phyloP scores from a whole-genome alignment of 2,888 invertebrate genomes.

The Microctonus brassicae region DNA sequence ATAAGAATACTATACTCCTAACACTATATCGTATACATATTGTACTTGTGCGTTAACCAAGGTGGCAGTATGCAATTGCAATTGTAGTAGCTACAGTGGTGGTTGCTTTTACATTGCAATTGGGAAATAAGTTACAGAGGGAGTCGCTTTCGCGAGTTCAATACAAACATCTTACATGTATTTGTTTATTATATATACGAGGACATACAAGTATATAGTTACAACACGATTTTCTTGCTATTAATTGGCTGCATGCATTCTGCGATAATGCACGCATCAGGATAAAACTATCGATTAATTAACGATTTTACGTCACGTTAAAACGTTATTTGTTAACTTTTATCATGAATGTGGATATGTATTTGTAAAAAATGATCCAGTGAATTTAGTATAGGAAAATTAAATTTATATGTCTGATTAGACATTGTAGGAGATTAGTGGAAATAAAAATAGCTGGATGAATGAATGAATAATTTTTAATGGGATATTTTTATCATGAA shows the following conservation, averaged over 20 bases:
- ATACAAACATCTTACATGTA: neutral
- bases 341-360: neutral
- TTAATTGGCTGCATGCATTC: constrained; percentile 33
- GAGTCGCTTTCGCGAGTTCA: constrained; percentile 21
- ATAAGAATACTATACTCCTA: neutral
- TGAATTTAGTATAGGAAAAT: too few species aligned
- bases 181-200: constrained; percentile 17
- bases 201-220: neutral
- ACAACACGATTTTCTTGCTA: constrained; percentile 29
- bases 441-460: too few species aligned
- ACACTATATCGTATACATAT: constrained; percentile 12
- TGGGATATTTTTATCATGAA: too few species aligned
- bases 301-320: constrained; percentile 9
- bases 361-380: neutral
- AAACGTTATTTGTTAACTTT: constrained; percentile 1
- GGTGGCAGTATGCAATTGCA: neutral
- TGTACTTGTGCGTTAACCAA: constrained; percentile 12
- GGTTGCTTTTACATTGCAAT: constrained; percentile 31
- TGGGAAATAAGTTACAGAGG: constrained; percentile 22
- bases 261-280: constrained; percentile 27
- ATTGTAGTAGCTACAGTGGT: constrained; percentile 8
- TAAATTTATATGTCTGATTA: too few species aligned
- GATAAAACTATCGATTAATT: constrained; percentile 31
- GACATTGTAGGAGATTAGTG: too few species aligned
- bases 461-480: too few species aligned